These are phyloP conservation scores for Amphiprion ocellaris DNA, from an alignment of 2,113 vertebrate species.

Conservation along the genomic window DNA sequence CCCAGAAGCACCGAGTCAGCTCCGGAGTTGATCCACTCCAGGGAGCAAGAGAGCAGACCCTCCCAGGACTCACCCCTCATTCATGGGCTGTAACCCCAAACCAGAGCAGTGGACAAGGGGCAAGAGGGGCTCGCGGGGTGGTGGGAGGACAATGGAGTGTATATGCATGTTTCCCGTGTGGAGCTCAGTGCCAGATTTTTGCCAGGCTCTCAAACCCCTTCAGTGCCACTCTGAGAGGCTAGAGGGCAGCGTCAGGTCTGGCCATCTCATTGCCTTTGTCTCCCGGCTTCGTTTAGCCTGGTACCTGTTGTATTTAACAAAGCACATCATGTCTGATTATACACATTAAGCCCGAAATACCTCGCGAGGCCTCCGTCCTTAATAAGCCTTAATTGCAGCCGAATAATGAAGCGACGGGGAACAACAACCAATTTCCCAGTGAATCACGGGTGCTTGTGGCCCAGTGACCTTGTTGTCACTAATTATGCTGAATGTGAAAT, in stretches of 20 bases:
- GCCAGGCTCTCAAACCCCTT: constrained; percentile 37
- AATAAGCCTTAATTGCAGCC: constrained; percentile 63
- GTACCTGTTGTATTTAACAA: constrained; percentile 53
- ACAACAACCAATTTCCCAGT: constrained; percentile 87
- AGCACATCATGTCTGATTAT: constrained; percentile 47
- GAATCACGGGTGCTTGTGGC: constrained; percentile 89
- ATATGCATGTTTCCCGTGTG: constrained; percentile 20
- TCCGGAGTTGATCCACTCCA: constrained; percentile 62
- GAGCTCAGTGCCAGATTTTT: constrained; percentile 47
- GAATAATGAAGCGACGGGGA: constrained; percentile 74
- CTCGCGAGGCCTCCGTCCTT: constrained; percentile 44
- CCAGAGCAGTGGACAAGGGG: constrained; percentile 57
- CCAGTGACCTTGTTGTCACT: constrained; percentile 90
- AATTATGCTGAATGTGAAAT: constrained; percentile 93
- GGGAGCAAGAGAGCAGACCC: constrained; percentile 67
- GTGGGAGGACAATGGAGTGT: constrained; percentile 61
- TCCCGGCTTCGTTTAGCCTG: constrained; percentile 6
- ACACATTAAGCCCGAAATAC: constrained; percentile 45
- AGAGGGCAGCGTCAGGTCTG: constrained; percentile 53
- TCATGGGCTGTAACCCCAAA: constrained; percentile 74
- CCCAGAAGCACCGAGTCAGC: constrained; percentile 73
- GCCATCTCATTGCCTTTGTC: constrained; percentile 40
- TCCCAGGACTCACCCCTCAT: constrained; percentile 68
- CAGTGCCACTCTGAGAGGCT: constrained; percentile 44
- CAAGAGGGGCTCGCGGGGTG: constrained; percentile 43